A percentile compares a stretch with the other conserved stretches of the same genome.
Evolutionary conservation across 2,888 invertebrate species (phyloP).

Genomic region (Chromoteleia sp.): DNA sequence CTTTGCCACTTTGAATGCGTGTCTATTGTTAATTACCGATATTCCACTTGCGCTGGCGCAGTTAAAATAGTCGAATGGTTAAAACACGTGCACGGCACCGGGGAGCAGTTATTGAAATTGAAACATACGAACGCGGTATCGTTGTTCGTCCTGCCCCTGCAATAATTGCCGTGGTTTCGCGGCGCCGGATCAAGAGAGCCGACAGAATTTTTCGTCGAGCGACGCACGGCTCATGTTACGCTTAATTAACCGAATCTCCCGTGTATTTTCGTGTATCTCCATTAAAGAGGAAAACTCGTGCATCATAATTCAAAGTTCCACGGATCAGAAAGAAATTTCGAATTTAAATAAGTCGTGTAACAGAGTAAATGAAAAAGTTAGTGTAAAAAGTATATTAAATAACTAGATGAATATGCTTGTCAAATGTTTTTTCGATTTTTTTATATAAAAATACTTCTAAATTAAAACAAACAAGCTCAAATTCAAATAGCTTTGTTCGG

Average conservation of each 20-base stretch:
- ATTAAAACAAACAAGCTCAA: no score
- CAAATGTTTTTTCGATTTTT: no score
- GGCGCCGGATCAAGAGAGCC: constrained; percentile 44
- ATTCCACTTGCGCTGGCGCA: constrained; percentile 80
- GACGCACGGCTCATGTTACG: constrained; percentile 60
- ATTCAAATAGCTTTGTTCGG: no score
- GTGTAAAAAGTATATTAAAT: no score
- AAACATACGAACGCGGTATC: constrained; percentile 81
- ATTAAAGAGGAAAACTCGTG: constrained; percentile 11
- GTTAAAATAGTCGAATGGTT: constrained; percentile 71
- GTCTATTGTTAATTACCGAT: constrained; percentile 84
- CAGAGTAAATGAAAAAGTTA: background rate
- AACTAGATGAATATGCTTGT: no score
- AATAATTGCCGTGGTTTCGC: constrained; percentile 63
- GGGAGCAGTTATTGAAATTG: constrained; percentile 85
- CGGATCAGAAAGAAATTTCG: background rate
- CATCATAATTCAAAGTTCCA: background rate
- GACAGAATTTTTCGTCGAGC: constrained; percentile 52
- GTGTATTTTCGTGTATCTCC: constrained; percentile 41
- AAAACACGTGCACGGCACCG: constrained; percentile 75
- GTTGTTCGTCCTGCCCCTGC: constrained; percentile 50
- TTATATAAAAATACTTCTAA: no score
- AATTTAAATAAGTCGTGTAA: background rate
- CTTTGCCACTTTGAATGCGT: constrained; percentile 72
- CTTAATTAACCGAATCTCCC: constrained; percentile 65